Conservation (phyloP, 2,888 invertebrate species). For the Folsomia candida region DNA sequence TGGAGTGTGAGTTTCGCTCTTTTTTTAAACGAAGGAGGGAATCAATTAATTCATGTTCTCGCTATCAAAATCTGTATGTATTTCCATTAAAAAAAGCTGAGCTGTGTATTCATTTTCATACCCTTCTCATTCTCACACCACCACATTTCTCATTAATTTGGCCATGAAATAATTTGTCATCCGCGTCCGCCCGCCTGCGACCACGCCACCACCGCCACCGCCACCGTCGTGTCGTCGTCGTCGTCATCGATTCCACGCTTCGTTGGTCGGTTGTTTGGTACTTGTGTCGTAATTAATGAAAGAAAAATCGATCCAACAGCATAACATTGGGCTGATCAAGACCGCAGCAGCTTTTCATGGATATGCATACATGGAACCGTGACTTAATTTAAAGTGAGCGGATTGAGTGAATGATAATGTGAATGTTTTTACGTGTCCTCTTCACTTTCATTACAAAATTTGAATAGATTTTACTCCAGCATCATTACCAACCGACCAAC, state of each 20-base stretch:
- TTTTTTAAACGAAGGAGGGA: too few relatives aligned
- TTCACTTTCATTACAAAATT: not conserved
- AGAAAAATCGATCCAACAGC: not conserved
- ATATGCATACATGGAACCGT: not conserved
- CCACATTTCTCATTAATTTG: not conserved
- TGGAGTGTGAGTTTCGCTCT: too few relatives aligned
- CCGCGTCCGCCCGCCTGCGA: not conserved
- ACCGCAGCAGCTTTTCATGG: too few relatives aligned
- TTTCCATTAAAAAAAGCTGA: too few relatives aligned
- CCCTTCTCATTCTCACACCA: too few relatives aligned
- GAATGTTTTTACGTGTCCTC: not conserved
- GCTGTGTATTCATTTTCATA: too few relatives aligned
- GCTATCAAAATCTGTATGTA: too few relatives aligned
- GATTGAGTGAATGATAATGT: not conserved
- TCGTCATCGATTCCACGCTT: not conserved
- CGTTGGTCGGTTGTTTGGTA: not conserved
- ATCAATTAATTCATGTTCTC: too few relatives aligned
- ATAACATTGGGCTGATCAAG: too few relatives aligned
- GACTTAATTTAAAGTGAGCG: not conserved
- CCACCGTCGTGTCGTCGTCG: not conserved
- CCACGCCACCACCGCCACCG: not conserved
- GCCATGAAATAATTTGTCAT: not conserved
- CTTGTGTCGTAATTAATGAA: constrained; percentile 2
- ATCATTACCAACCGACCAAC: too few relatives aligned
- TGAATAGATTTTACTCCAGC: too few relatives aligned